Base-by-base conservation (phyloP, 2,797 vertebrate genomes). In the Botia almorhae region DNA sequence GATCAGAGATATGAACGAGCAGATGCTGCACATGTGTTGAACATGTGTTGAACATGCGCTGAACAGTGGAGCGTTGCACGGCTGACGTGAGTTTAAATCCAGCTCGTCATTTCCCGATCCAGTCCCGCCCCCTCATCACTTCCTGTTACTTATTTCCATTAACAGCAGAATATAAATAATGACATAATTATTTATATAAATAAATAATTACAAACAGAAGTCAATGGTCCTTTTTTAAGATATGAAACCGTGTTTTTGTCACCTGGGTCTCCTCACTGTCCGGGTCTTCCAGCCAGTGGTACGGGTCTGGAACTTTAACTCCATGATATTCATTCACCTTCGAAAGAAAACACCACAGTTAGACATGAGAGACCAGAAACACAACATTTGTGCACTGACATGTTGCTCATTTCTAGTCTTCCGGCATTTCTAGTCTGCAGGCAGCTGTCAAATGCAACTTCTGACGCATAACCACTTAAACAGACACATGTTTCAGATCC, bases 291-390 rank as follows among this genome's bases (percentile, higher is more conserved):
- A 94, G 87, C 93, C 93, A 94, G 1, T 60, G 67, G 11, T 94
- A 95, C 0, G 93, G 91, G 46, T 95, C 92, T 3, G 82, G 23
- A 21, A 94, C 74, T 82, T 90, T 89, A n/a, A 78, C 87, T 23
- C 92, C 93, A 36, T 94, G 87, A 83, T 93, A 93, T 14, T 92
- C 89, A 23, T 92, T 88, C 77, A 93, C 89, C 94, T 94, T 81
- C 8, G 21, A 46, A 43, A 78, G 36, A 58, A 11, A 12, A 65
- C 11, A 51, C 12, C 26, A 53, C 19, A 7, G 61, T 80, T 50
- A 60, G 1, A 46, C 56, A 53, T 60, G 12, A 19, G n/a, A 43
- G 7, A 53, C 17, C 14, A 17, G 17, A 43, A 33, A 8, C 39
- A 7, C 39, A 7, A 43, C 39, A 10, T 5, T 53, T 53, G 7